A percentile compares a stretch with the other conserved stretches of the same genome.
These are phyloP conservation scores for Cariama cristata DNA, from an alignment of 2,113 vertebrate species.

Conservation along the genomic window DNA sequence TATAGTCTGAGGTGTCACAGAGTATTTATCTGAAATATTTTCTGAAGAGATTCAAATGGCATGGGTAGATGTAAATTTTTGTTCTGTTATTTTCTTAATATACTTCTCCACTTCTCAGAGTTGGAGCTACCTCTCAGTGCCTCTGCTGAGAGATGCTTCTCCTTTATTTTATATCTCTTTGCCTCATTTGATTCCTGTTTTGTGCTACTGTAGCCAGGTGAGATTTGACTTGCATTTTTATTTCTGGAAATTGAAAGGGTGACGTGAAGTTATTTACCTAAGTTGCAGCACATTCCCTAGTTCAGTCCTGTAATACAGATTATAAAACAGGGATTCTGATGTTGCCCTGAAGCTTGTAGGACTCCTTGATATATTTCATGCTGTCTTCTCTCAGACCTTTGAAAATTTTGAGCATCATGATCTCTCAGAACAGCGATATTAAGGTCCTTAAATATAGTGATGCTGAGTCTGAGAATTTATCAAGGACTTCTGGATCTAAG, in stretches of 20 bases:
- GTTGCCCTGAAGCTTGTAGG: background rate
- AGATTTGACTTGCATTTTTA: background rate
- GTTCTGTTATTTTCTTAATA: background rate
- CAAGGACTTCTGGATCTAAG: background rate
- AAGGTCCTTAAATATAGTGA: background rate
- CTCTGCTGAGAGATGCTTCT: background rate
- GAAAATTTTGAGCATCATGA: background rate
- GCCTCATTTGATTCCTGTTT: background rate
- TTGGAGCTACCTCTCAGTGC: background rate
- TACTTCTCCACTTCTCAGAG: background rate
- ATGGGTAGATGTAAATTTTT: background rate
- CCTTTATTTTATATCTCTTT: background rate
- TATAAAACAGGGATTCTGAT: background rate
- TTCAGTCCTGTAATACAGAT: background rate
- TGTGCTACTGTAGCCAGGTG: background rate
- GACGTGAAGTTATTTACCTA: background rate
- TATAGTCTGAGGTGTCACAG: background rate
- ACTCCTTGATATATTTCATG: background rate
- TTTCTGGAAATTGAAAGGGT: background rate
- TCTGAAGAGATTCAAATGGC: background rate
- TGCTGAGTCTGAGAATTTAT: background rate
- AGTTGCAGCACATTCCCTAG: background rate
- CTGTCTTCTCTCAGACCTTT: background rate
- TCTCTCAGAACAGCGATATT: accelerated
- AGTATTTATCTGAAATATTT: background rate